These are phyloP conservation scores for Heliconius sara DNA, from an alignment of 2,888 invertebrate species.

Conservation along the genomic window DNA sequence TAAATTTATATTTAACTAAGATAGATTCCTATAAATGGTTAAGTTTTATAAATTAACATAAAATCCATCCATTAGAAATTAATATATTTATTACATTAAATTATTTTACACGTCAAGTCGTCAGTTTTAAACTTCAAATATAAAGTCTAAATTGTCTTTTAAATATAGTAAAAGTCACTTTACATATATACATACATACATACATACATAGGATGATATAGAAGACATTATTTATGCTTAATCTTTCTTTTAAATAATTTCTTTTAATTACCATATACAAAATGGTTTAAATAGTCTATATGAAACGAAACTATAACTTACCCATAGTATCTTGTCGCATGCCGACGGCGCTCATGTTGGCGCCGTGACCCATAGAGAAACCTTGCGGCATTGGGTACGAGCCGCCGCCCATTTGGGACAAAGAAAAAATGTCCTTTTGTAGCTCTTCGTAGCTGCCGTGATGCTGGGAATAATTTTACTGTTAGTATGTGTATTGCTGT, in stretches of 20 bases:
- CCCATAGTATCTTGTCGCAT: constrained; percentile 87
- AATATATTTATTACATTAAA: too few species aligned
- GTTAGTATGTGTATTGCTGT: neutral
- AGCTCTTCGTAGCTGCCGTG: constrained; percentile 81
- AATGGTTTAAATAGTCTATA: neutral
- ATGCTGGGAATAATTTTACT: constrained; percentile 58
- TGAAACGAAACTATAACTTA: constrained; percentile 52
- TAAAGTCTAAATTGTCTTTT: too few species aligned
- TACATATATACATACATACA: too few species aligned
- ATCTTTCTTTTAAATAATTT: too few species aligned
- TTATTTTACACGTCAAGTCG: too few species aligned
- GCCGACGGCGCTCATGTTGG: constrained; percentile 96
- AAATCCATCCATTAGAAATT: too few species aligned
- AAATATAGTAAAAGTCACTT: too few species aligned
- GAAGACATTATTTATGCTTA: neutral
- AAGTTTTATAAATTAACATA: too few species aligned
- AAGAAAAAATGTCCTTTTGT: constrained; percentile 80
- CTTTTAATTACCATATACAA: neutral
- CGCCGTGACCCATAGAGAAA: constrained; percentile 96
- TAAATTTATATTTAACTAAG: neutral
- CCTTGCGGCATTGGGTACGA: constrained; percentile 98
- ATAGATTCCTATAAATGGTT: too few species aligned
- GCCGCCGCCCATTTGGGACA: constrained; percentile 94
- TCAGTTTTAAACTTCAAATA: too few species aligned
- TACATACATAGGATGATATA: too few species aligned